Evolutionary conservation across 2,888 invertebrate species (phyloP).

Genomic region (Dexiosoma caninum): DNA sequence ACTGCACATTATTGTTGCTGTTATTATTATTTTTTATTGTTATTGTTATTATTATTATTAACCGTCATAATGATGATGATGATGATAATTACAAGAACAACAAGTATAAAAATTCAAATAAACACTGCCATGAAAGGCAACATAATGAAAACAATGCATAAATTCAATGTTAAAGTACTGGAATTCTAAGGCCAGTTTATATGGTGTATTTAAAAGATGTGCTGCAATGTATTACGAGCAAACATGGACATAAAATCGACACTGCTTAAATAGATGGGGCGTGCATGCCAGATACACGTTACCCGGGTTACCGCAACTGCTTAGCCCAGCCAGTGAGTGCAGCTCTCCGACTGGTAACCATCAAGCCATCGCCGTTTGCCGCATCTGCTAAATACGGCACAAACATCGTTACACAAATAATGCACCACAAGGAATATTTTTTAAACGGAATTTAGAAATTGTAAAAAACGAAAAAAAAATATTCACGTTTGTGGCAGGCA

Average conservation of each 20-base stretch:
- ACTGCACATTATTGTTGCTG: slow-evolving; percentile 21
- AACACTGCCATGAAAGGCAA: not conserved
- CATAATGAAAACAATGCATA: slow-evolving; percentile 12
- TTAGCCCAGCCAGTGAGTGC: not conserved
- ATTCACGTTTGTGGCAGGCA: slow-evolving; percentile 55
- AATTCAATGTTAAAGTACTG: slow-evolving; percentile 29
- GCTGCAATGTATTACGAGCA: not conserved
- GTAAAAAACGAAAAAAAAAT: no score
- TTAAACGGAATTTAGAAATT: slow-evolving; percentile 54
- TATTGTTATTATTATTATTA: slow-evolving; percentile 35
- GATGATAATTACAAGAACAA: slow-evolving; percentile 30
- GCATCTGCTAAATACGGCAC: slow-evolving; percentile 17
- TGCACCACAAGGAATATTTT: slow-evolving; percentile 19
- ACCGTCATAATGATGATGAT: slow-evolving; percentile 41
- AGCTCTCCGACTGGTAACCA: not conserved
- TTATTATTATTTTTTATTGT: no score
- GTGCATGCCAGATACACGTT: slow-evolving; percentile 34
- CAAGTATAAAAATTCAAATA: not conserved
- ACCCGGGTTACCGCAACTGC: not conserved
- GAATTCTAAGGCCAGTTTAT: not conserved
- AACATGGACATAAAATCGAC: slow-evolving; percentile 57
- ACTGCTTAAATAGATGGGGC: slow-evolving; percentile 51
- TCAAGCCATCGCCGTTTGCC: not conserved
- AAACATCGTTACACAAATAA: slow-evolving; percentile 4
- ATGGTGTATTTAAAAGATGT: not conserved